Evolutionary conservation across 1,140 invertebrate species (phyloP).

Genomic region (Aethina tumida): DNA sequence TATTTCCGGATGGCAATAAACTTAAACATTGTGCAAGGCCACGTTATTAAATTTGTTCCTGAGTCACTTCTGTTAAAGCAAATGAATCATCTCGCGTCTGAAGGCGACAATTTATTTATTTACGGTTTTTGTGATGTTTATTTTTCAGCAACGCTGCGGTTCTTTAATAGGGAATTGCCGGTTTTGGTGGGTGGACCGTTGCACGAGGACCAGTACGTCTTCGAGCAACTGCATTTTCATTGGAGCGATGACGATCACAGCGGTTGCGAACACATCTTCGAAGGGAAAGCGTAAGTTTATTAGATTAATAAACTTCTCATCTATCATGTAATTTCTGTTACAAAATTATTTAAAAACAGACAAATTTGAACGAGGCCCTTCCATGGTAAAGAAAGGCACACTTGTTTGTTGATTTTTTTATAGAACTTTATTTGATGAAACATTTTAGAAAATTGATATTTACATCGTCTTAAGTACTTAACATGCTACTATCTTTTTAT

Average conservation of each 20-base stretch:
- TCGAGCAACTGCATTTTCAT: conserved; percentile 74
- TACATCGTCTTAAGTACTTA: too few relatives aligned
- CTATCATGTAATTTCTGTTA: not conserved
- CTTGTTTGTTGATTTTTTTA: not conserved
- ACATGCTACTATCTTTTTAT: too few relatives aligned
- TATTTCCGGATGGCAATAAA: too few relatives aligned
- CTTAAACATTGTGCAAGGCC: too few relatives aligned
- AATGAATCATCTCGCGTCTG: too few relatives aligned
- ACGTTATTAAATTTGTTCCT: too few relatives aligned
- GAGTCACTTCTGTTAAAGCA: too few relatives aligned
- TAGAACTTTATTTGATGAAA: not conserved
- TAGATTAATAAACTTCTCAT: conserved; percentile 1
- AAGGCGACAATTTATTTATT: too few relatives aligned
- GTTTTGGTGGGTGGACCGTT: conserved; percentile 51
- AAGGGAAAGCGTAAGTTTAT: conserved; percentile 44
- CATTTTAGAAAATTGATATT: not conserved
- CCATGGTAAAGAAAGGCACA: not conserved
- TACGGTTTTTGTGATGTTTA: conserved; percentile 14
- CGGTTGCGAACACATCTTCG: conserved; percentile 75
- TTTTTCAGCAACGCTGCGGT: conserved; percentile 29
- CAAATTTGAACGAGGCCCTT: not conserved
- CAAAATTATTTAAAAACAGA: not conserved
- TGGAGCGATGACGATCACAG: conserved; percentile 63
- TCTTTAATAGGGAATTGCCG: conserved; percentile 33
- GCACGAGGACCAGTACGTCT: conserved; percentile 51